Evolutionary conservation across 2,888 invertebrate species (phyloP).

Genomic region (Leptinotarsa tumamoca): DNA sequence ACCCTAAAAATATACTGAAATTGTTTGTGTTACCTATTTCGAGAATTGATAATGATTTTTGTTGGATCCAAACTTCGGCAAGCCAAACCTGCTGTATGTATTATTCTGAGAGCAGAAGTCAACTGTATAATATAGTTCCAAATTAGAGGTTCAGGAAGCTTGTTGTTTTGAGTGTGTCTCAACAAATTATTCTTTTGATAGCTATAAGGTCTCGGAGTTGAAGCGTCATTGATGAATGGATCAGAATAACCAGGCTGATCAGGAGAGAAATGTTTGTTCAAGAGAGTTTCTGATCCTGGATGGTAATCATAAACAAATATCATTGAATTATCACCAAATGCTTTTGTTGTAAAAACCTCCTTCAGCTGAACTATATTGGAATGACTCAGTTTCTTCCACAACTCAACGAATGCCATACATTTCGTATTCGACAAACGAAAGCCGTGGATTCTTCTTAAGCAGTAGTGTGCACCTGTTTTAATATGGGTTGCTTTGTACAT

Average conservation of each 20-base stretch:
- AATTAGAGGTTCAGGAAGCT: constrained; percentile 88
- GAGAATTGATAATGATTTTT: constrained; percentile 79
- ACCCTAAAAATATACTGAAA: too few relatives aligned
- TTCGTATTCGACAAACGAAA: constrained; percentile 82
- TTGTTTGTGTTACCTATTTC: constrained; percentile 54
- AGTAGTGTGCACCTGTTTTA: constrained; percentile 87
- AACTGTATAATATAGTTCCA: constrained; percentile 97
- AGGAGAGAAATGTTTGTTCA: constrained; percentile 85
- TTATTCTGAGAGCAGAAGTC: constrained; percentile 90
- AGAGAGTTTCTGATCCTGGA: constrained; percentile 89
- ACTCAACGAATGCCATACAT: constrained; percentile 86
- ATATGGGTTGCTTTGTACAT: constrained; percentile 91
- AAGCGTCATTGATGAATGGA: constrained; percentile 87
- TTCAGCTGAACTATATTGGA: constrained; percentile 93
- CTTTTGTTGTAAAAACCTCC: constrained; percentile 94
- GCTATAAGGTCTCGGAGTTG: constrained; percentile 83
- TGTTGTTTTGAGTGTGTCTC: constrained; percentile 77
- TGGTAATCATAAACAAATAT: constrained; percentile 97
- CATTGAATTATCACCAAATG: constrained; percentile 96
- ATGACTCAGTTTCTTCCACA: constrained; percentile 96
- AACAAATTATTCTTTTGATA: constrained; percentile 86
- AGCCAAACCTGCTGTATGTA: constrained; percentile 83
- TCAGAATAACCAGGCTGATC: constrained; percentile 75
- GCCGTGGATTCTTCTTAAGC: constrained; percentile 89
- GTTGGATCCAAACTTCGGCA: constrained; percentile 91